Evolutionary conservation across 2,113 vertebrate genomes (phyloP).

Genomic region (Calidris pygmaea): DNA sequence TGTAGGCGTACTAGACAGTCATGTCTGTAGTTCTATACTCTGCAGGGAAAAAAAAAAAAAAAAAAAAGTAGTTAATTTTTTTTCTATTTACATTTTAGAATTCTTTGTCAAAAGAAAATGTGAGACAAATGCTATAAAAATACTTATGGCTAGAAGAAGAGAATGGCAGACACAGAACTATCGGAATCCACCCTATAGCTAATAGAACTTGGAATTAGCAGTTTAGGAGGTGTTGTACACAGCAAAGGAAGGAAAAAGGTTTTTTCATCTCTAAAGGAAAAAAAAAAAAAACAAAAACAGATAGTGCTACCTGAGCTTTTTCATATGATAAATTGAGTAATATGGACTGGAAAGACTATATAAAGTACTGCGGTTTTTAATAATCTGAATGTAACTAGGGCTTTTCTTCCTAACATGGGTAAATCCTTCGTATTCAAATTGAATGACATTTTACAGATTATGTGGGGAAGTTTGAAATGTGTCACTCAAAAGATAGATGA

Average conservation of each 20-base stretch:
- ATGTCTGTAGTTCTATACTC: not conserved
- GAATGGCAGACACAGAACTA: not conserved
- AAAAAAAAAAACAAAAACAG: not conserved
- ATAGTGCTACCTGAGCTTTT: not conserved
- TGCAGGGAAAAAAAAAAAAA: not conserved
- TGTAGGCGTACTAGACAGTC: not conserved
- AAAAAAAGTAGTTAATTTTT: not conserved
- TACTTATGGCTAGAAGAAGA: not conserved
- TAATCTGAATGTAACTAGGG: not conserved
- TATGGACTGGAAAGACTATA: not conserved
- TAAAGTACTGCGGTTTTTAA: not conserved
- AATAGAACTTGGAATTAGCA: not conserved
- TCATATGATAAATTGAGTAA: not conserved
- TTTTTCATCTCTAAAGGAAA: not conserved
- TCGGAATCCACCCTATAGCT: not conserved
- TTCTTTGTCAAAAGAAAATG: not conserved
- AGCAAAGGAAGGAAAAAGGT: not conserved
- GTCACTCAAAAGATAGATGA: slow-evolving; percentile 48
- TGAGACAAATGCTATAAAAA: not conserved
- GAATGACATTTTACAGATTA: slow-evolving; percentile 39
- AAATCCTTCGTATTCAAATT: slow-evolving; percentile 40
- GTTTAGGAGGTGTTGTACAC: rapidly evolving
- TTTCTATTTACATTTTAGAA: not conserved
- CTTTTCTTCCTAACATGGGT: not conserved
- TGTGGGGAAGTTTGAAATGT: slow-evolving; percentile 29